A percentile compares a stretch with the other conserved stretches of the same genome.
These are phyloP conservation scores for Solen grandis DNA, from an alignment of 1,140 invertebrate genomes.

Conservation along the genomic window DNA sequence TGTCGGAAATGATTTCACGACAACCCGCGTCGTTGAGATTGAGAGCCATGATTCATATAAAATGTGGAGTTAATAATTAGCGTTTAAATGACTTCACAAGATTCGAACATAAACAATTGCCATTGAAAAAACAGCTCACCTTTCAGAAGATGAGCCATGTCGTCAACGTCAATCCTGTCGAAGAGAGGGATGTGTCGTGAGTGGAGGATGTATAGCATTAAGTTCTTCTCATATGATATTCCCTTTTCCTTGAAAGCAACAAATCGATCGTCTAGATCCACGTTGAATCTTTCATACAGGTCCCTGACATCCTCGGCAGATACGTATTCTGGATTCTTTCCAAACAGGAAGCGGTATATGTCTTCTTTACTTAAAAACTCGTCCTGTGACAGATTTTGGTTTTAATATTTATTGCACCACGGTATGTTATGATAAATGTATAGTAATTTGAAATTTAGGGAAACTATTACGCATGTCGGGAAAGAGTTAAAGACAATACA, in stretches of 20 bases:
- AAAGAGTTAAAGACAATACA: too few relatives aligned
- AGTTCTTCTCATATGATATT: slow-evolving; percentile 4
- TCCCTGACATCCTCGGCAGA: background rate
- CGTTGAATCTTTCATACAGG: background rate
- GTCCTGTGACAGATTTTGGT: too few relatives aligned
- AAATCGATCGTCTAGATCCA: slow-evolving; percentile 10
- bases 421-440: too few relatives aligned
- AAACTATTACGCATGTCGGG: too few relatives aligned
- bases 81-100: too few relatives aligned
- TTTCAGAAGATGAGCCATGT: slow-evolving; percentile 11
- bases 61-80: too few relatives aligned
- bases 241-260: background rate
- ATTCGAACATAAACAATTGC: too few relatives aligned
- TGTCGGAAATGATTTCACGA: too few relatives aligned
- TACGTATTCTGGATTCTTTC: background rate
- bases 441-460: too few relatives aligned
- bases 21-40: too few relatives aligned
- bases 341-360: background rate
- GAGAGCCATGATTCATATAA: too few relatives aligned
- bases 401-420: too few relatives aligned
- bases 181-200: slow-evolving; percentile 6
- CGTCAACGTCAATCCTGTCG: slow-evolving; percentile 5
- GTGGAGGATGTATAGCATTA: slow-evolving; percentile 1
- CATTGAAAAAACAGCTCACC: background rate
- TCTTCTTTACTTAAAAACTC: slow-evolving; percentile 1